A percentile compares a stretch with the other conserved stretches of the same genome.
Conservation (phyloP, 2,113 vertebrate genomes). For the Nansenia antarctica region DNA sequence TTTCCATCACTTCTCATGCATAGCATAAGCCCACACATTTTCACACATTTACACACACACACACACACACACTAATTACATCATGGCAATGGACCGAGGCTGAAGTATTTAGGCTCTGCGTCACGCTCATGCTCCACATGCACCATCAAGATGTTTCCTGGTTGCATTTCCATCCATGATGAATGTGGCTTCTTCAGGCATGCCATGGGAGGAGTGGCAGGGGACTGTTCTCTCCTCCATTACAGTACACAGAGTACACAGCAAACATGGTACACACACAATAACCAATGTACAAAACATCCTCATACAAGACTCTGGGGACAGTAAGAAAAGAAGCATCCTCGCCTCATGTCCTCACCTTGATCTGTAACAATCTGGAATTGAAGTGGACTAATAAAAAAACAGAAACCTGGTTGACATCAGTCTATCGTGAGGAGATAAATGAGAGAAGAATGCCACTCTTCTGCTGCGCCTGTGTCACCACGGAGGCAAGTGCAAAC, state of each 20-base stretch:
- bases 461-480: slow-evolving; percentile 14
- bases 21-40: not conserved
- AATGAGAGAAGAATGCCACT: no score
- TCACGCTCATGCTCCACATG: slow-evolving; percentile 1
- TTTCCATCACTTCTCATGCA: not conserved
- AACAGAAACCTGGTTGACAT: no score
- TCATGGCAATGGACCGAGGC: not conserved
- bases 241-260: not conserved
- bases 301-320: no score
- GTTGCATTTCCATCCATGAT: not conserved
- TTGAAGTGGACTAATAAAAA: no score
- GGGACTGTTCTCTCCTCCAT: not conserved
- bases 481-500: slow-evolving; percentile 59
- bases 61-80: not conserved
- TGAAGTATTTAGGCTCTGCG: not conserved
- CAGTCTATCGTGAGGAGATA: no score
- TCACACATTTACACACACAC: not conserved
- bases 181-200: not conserved
- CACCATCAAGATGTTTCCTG: not conserved
- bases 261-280: no score
- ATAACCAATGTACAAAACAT: no score
- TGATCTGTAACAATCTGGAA: no score
- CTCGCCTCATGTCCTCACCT: no score
- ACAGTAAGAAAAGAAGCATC: no score
- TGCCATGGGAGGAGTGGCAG: not conserved